Evolutionary conservation across 2,888 invertebrate species (phyloP), one percentile per base, ranked within the genome.

Genomic region (Octodonta nipae): DNA sequence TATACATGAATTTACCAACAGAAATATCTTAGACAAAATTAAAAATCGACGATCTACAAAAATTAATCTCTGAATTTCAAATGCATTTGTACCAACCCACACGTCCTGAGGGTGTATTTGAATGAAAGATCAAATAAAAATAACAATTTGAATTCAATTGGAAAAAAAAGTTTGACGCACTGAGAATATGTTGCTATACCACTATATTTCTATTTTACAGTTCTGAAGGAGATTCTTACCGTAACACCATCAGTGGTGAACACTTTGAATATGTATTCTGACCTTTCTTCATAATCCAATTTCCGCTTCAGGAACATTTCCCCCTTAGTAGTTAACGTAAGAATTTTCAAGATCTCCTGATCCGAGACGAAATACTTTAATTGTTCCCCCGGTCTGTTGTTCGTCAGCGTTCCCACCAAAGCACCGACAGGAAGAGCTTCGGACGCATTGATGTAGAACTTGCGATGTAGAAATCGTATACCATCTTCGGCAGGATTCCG

Each of bases 221-320:
- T n/a, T n/a, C n/a, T n/a, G n/a, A n/a, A n/a, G n/a, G n/a, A n/a
- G n/a, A n/a, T 20, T 7, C 20, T 64, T 56, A 82, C 82, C 46
- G 77, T 73, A 39, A 66, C 56, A 10, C 81, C 81, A 60, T 89
- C 87, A 1, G 85, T 82, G 30, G 83, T 86, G 58, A 80, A 76
- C 24, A 86, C 82, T 49, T 79, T 74, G 57, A 89, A 84, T 35
- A 71, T 65, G 56, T 85, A 86, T 16, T 68, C 68, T 20, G 73
- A 71, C 35, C 68, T 64, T 22, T 72, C 70, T 58, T 89, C 89
- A 56, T 76, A 88, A 66, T 89, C 88, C 32, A 89, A 63, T 10
- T 76, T 65, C 33, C 76, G 73, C 35, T 75, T 71, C 33, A 89
- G 65, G 10, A 84, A 67, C 28, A 91, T 66, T 53, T 88, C 88